Conservation (phyloP, 2,797 vertebrate species). For the Gymnoscopelus braueri region DNA sequence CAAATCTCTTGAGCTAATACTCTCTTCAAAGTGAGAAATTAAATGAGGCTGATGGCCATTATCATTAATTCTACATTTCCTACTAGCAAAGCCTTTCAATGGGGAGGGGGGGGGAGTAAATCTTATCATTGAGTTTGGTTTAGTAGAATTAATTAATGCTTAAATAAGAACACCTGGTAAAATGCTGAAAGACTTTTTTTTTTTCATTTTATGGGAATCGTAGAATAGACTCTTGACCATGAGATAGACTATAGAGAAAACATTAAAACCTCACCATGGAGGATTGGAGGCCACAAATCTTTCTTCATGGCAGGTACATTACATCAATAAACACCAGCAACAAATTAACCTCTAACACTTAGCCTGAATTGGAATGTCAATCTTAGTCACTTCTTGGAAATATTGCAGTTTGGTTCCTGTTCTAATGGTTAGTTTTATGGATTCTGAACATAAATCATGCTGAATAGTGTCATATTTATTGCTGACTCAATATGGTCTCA, state of each 20-base stretch:
- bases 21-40: too few species aligned
- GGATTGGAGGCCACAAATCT: slow-evolving; percentile 51
- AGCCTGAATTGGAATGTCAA: slow-evolving; percentile 58
- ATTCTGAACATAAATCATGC: slow-evolving; percentile 59
- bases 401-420: slow-evolving; percentile 58
- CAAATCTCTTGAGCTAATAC: too few species aligned
- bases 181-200: slow-evolving; percentile 31
- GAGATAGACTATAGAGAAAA: slow-evolving; percentile 26
- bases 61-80: too few species aligned
- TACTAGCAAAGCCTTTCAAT: too few species aligned
- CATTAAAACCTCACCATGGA: slow-evolving; percentile 34
- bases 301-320: slow-evolving; percentile 42
- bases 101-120: too few species aligned
- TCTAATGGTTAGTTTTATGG: slow-evolving; percentile 54
- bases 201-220: slow-evolving; percentile 23
- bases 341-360: slow-evolving; percentile 68
- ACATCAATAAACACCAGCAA: slow-evolving; percentile 63
- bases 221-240: background rate
- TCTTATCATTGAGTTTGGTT: too few species aligned
- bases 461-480: slow-evolving; percentile 46
- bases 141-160: background rate
- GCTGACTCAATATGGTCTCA: slow-evolving; percentile 25
- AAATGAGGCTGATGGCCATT: too few species aligned
- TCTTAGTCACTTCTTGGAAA: slow-evolving; percentile 59
- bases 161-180: background rate